Evolutionary conservation across 2,797 vertebrate species (phyloP).

Genomic region (Anguilla anguilla): DNA sequence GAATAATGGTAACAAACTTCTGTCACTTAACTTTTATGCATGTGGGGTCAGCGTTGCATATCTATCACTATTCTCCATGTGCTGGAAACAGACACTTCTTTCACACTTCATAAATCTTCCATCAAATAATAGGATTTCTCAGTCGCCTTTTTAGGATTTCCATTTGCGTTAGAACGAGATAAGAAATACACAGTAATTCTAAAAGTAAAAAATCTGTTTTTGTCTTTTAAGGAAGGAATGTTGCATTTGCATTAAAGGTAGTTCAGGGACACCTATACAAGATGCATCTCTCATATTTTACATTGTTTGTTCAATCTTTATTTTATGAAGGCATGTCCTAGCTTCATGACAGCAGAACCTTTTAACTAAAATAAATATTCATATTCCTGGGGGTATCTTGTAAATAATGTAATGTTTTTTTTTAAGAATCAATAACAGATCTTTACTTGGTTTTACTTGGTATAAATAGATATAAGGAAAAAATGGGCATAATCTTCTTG

Average conservation of each 20-base stretch:
- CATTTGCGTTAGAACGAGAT: neutral
- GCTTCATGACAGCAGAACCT: neutral
- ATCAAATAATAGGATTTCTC: constrained; percentile 1
- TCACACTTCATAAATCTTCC: constrained; percentile 11
- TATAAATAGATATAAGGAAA: neutral
- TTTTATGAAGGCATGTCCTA: neutral
- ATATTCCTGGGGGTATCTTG: neutral
- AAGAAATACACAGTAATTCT: neutral
- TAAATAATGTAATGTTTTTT: neutral
- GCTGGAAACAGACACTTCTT: neutral
- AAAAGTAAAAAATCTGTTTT: neutral
- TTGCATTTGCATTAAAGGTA: neutral
- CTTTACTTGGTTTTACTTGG: neutral
- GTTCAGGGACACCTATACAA: neutral
- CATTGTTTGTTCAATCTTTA: neutral
- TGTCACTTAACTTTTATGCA: neutral
- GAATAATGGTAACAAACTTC: neutral
- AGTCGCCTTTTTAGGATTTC: neutral
- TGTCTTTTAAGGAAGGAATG: neutral
- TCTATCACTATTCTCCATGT: neutral
- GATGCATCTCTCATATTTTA: neutral
- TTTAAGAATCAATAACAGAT: no score
- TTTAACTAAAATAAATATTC: neutral
- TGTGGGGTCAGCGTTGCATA: neutral
- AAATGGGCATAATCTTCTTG: neutral